phyloP scores from a whole-genome alignment of 2,888 invertebrate species.

The Euphydryas editha region DNA sequence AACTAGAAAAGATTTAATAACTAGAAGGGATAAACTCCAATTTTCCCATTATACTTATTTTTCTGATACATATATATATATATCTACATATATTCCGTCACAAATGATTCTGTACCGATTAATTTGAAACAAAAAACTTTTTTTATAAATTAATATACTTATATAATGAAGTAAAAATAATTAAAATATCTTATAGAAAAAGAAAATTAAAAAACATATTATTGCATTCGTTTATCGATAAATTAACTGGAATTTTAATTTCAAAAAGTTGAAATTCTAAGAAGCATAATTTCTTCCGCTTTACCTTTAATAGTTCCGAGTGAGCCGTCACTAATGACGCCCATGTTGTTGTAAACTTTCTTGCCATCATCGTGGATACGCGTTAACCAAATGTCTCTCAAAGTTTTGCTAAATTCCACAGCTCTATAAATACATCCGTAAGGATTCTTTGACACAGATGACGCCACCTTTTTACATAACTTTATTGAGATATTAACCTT shows the following conservation, averaged over 20 bases:
- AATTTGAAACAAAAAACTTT: too few relatives aligned
- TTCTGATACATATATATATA: background rate
- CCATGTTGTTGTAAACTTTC: conserved; percentile 55
- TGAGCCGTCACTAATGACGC: conserved; percentile 73
- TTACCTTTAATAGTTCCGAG: conserved; percentile 69
- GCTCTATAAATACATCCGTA: conserved; percentile 68
- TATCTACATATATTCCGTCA: too few relatives aligned
- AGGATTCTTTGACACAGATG: conserved; percentile 58
- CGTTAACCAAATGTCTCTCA: conserved; percentile 60
- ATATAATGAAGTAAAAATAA: too few relatives aligned
- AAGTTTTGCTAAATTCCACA: conserved; percentile 55
- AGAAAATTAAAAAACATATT: too few relatives aligned
- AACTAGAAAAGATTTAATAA: too few relatives aligned
- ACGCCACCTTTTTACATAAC: conserved; percentile 49
- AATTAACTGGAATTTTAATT: background rate
- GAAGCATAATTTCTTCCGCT: conserved; percentile 7
- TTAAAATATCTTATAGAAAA: too few relatives aligned
- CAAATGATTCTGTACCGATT: too few relatives aligned
- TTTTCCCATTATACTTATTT: too few relatives aligned
- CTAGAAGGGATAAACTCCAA: too few relatives aligned
- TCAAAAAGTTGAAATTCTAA: conserved; percentile 1
- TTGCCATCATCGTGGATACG: conserved; percentile 46
- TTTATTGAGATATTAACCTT: conserved; percentile 29
- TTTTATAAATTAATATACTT: too few relatives aligned
- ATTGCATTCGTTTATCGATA: too few relatives aligned